A percentile compares a stretch with the other conserved stretches of the same genome.
Conservation (phyloP, 1,140 invertebrate genomes). For the Solen grandis region DNA sequence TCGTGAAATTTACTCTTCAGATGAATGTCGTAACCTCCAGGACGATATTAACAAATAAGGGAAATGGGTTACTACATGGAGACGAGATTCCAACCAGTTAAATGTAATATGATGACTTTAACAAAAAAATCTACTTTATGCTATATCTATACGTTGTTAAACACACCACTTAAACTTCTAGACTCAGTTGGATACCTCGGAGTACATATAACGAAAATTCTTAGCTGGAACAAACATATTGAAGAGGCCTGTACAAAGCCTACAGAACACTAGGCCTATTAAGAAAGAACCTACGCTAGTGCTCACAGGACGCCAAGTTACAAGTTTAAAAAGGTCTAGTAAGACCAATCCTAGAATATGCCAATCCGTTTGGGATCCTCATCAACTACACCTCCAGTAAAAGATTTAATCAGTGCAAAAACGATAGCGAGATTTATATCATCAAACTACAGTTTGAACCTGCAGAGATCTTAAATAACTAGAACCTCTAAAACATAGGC, state of each 20-base stretch:
- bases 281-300: not conserved
- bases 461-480: not conserved
- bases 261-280: conserved; percentile 9
- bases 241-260: conserved; percentile 23
- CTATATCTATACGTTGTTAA: conserved; percentile 26
- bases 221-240: no score
- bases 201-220: no score
- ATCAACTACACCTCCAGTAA: not conserved
- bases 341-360: conserved; percentile 20
- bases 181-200: no score
- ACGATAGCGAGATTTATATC: not conserved
- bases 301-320: not conserved
- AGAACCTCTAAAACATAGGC: not conserved
- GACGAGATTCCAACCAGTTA: conserved; percentile 16
- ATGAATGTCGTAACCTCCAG: not conserved
- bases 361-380: conserved; percentile 9
- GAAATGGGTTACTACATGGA: not conserved
- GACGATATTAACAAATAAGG: conserved; percentile 23
- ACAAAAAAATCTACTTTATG: not conserved
- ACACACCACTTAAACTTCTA: conserved; percentile 18
- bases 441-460: conserved; percentile 1
- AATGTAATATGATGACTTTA: conserved; percentile 16
- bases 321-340: conserved; percentile 19
- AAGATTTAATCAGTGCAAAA: not conserved
- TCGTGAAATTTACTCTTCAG: not conserved